A percentile compares a stretch with the other conserved stretches of the same genome.
Conservation (phyloP, 2,797 vertebrate species). For the Pseudomugil tenellus region DNA sequence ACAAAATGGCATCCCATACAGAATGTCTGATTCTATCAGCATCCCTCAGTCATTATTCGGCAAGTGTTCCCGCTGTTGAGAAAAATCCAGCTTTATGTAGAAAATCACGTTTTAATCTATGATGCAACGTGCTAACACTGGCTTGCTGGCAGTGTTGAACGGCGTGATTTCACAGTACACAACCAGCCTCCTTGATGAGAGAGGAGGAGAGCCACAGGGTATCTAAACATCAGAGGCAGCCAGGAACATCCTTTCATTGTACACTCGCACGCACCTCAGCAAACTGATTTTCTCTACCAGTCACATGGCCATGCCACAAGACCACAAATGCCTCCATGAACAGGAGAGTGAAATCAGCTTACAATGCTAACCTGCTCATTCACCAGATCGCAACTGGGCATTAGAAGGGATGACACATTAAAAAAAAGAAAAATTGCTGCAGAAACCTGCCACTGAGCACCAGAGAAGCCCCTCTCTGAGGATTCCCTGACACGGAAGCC, state of each 20-base stretch:
- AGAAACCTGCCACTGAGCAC: constrained; percentile 4
- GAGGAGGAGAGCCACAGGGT: constrained; percentile 48
- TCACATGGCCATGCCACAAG: constrained; percentile 42
- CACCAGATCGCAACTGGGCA: constrained; percentile 46
- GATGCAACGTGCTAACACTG: constrained; percentile 45
- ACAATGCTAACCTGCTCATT: constrained; percentile 51
- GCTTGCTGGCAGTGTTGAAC: constrained; percentile 37
- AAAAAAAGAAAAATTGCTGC: constrained; percentile 32
- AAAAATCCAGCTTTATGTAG: constrained; percentile 18
- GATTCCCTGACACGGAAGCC: constrained; percentile 29
- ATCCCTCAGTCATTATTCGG: constrained; percentile 23
- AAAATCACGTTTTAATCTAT: constrained; percentile 29
- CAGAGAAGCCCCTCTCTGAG: constrained; percentile 19
- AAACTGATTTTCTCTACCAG: constrained; percentile 63
- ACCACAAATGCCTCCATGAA: constrained; percentile 38
- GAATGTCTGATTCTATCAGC: constrained; percentile 14
- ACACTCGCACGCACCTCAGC: constrained; percentile 36
- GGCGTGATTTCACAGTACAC: constrained; percentile 53
- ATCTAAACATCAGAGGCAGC: constrained; percentile 58
- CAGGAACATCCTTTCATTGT: constrained; percentile 58
- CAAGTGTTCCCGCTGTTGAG: constrained; percentile 15
- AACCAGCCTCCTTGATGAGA: constrained; percentile 57
- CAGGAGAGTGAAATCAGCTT: constrained; percentile 53
- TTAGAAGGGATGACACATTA: constrained; percentile 42
- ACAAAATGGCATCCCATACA: constrained; percentile 15